Evolutionary conservation across 2,797 vertebrate genomes (phyloP).

Genomic region (Hydrocynus forskahlii): DNA sequence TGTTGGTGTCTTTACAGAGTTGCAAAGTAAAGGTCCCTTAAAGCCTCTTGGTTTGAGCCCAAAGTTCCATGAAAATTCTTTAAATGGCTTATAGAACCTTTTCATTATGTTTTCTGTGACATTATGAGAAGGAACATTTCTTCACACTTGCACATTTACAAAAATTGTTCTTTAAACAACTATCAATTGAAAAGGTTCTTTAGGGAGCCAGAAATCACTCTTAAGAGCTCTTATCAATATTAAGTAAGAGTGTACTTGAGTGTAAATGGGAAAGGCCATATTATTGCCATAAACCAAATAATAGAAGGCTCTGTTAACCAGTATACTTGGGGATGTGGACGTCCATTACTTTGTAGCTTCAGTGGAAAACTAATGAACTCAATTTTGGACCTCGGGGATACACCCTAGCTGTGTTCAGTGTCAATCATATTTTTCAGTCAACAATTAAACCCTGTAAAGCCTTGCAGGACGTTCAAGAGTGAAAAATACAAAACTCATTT

Average conservation of each 20-base stretch:
- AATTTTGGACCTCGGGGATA: too few species aligned
- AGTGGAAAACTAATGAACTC: neutral
- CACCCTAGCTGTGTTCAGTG: neutral
- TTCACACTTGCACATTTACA: too few species aligned
- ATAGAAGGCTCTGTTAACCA: too few species aligned
- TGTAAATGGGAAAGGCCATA: too few species aligned
- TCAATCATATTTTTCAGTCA: neutral
- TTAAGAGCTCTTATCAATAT: too few species aligned
- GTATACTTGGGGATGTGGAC: neutral
- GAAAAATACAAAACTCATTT: conserved; percentile 25
- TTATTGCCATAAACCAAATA: too few species aligned
- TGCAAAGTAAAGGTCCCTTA: neutral
- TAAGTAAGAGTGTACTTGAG: too few species aligned
- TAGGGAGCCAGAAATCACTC: neutral
- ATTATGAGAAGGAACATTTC: too few species aligned
- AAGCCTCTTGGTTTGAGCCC: too few species aligned
- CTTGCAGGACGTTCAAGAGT: conserved; percentile 12
- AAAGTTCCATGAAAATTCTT: too few species aligned
- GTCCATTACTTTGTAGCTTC: neutral
- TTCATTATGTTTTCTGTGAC: too few species aligned
- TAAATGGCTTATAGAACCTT: too few species aligned
- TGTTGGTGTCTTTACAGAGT: neutral
- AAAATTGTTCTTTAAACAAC: neutral
- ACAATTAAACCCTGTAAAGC: neutral
- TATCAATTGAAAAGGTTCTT: neutral